These are phyloP conservation scores for Heliconius hortense DNA, from an alignment of 2,888 invertebrate genomes.

Conservation along the genomic window DNA sequence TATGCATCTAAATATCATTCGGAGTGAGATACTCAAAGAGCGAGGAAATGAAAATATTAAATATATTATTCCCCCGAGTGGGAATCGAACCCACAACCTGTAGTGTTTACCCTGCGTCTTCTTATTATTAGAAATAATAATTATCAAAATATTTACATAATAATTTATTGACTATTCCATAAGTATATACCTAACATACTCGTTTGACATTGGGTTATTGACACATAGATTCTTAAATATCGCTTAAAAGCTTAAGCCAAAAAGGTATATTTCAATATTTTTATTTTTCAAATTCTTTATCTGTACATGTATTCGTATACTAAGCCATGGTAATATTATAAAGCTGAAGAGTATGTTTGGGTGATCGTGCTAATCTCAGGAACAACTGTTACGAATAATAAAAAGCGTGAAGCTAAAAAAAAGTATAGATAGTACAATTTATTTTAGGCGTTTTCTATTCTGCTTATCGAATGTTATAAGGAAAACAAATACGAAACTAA, in stretches of 20 bases:
- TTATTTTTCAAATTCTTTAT: not conserved
- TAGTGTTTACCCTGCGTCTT: too few species aligned
- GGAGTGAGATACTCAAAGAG: too few species aligned
- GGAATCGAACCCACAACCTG: too few species aligned
- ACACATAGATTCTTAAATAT: not conserved
- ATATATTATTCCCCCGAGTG: too few species aligned
- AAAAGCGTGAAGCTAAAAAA: not conserved
- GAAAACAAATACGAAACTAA: constrained; percentile 1
- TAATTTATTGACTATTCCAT: not conserved
- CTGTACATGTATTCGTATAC: too few species aligned
- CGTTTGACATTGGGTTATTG: constrained; percentile 15
- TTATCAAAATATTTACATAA: not conserved
- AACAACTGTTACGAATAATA: too few species aligned
- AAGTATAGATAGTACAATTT: not conserved
- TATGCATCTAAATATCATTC: too few species aligned
- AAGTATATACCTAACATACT: not conserved
- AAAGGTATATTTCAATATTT: not conserved
- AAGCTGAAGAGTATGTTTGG: too few species aligned
- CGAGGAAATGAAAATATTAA: too few species aligned
- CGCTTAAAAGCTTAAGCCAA: not conserved
- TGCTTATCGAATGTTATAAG: not conserved
- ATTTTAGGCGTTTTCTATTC: not conserved
- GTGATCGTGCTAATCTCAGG: too few species aligned
- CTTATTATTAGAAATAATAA: not conserved
- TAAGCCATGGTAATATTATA: too few species aligned